A percentile compares a stretch with the other conserved stretches of the same genome.
phyloP scores from a whole-genome alignment of 2,113 vertebrate genomes.

The Forbesichthys agassizii region DNA sequence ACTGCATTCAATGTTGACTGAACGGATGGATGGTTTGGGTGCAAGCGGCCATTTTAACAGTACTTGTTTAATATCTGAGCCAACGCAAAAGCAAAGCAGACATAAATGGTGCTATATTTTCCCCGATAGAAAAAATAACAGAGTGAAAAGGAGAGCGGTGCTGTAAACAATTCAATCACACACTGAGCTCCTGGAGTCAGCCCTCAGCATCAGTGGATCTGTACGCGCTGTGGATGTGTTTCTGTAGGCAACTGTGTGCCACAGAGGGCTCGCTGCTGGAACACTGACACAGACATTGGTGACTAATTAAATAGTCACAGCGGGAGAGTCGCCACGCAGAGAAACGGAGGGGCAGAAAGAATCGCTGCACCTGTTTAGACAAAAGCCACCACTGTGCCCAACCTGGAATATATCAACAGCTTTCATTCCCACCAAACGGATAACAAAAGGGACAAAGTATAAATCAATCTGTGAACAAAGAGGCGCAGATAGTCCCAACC shows the following conservation, averaged over 20 bases:
- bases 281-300: slow-evolving; percentile 60
- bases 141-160: slow-evolving; percentile 41
- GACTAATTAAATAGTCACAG: slow-evolving; percentile 74
- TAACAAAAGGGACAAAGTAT: slow-evolving; percentile 46
- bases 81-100: slow-evolving; percentile 54
- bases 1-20: slow-evolving; percentile 50
- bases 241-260: slow-evolving; percentile 68
- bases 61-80: slow-evolving; percentile 55
- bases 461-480: slow-evolving; percentile 56
- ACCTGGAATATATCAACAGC: slow-evolving; percentile 64
- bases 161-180: slow-evolving; percentile 71
- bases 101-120: slow-evolving; percentile 57
- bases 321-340: slow-evolving; percentile 56
- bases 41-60: slow-evolving; percentile 42
- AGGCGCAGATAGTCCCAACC: slow-evolving; percentile 39
- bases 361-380: slow-evolving; percentile 69
- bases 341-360: slow-evolving; percentile 48
- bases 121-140: neutral
- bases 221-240: slow-evolving; percentile 46
- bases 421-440: slow-evolving; percentile 59
- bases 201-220: slow-evolving; percentile 53
- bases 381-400: slow-evolving; percentile 57
- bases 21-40: slow-evolving; percentile 24
- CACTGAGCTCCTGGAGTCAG: slow-evolving; percentile 56
- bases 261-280: slow-evolving; percentile 44